Base-by-base conservation (phyloP, 2,888 invertebrate genomes). In the Charanyca ferruginea region DNA sequence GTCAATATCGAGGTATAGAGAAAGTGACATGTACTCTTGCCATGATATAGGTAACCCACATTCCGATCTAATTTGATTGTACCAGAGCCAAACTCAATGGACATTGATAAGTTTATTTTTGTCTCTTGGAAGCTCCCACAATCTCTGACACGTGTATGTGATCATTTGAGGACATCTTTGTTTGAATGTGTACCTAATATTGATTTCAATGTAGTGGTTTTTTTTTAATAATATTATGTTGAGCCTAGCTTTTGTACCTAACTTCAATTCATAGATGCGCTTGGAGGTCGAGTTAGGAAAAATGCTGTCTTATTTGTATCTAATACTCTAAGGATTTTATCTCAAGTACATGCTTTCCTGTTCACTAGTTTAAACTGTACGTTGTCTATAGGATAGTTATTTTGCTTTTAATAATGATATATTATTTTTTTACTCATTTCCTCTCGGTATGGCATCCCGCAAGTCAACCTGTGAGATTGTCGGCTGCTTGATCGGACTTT, bases 21-120 rank as follows among this genome's bases (percentile, higher is more conserved):
- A 75, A 65, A 61, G 60, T 70, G 76, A 64, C 52, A 62, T 53
- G 23, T 62, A 49, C 20, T 64, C 16, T 16, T n/a, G 55, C 4
- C 48, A 63, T 60, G 69, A 74, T 57, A 58, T 60, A 60, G 73
- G 70, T 75, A 58, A 60, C 60, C 59, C 64, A 60, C 60, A 69
- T 49, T 60, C 60, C 57, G 8, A 13, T 9, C 53, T 60, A 60
- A 69, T 74, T 75, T 75, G 52, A 74, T 75, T 63, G 64, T 64
- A 47, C 48, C 25, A 60, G 53, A 60, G 57, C 70, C 75, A 69
- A 62, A 28, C 35, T 42, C 59, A 47, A 69, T 60, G 45, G 57
- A 61, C 64, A 69, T 69, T 60, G 60, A 60, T 69, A 62, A 59
- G 51, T 66, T 57, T 60, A 64, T 69, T 69, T 69, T 49, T 57